A percentile compares a stretch with the other conserved stretches of the same genome.
Evolutionary conservation across 2,113 vertebrate genomes (phyloP).

Genomic region (Mormoops blainvillei): DNA sequence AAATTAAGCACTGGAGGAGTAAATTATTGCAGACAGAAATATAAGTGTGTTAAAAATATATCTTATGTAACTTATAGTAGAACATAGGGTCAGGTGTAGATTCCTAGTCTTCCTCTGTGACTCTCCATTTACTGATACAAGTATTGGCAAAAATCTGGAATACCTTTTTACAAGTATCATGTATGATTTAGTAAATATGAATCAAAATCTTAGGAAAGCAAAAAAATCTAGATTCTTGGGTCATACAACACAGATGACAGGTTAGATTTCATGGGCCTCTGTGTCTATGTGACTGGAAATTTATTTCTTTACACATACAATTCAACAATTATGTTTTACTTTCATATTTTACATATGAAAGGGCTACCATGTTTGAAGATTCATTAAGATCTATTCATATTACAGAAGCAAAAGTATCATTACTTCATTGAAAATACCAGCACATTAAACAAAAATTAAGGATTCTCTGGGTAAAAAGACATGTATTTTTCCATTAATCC

Average conservation of each 20-base stretch:
- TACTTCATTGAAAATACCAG: background rate
- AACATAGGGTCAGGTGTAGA: background rate
- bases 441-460: background rate
- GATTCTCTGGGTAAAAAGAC: background rate
- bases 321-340: background rate
- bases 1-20: background rate
- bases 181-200: slow-evolving; percentile 44
- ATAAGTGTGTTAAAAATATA: background rate
- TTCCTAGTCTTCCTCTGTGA: background rate
- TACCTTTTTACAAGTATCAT: background rate
- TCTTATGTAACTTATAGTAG: background rate
- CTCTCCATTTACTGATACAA: slow-evolving; percentile 6
- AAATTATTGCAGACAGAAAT: background rate
- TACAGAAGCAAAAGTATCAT: slow-evolving; percentile 4
- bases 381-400: background rate
- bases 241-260: slow-evolving; percentile 29
- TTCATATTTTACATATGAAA: background rate
- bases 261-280: slow-evolving; percentile 6
- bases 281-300: background rate
- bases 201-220: slow-evolving; percentile 15
- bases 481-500: background rate
- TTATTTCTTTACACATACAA: background rate
- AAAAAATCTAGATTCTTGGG: slow-evolving; percentile 12
- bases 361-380: background rate
- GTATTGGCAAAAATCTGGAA: background rate